Conservation (phyloP, 2,888 invertebrate genomes). For the Meteorus colon region DNA sequence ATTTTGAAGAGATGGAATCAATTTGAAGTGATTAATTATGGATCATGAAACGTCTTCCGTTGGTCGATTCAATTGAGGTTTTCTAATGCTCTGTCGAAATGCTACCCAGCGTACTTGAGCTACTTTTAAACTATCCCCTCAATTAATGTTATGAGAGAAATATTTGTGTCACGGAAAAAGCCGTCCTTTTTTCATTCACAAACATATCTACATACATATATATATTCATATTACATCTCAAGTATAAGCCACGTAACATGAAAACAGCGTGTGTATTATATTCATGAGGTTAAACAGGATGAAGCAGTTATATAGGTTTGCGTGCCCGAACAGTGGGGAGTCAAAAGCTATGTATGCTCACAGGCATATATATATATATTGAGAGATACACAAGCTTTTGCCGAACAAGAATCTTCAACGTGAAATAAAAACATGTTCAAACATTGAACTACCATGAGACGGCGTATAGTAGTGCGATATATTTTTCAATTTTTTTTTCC, state of each 20-base stretch:
- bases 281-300: conserved; percentile 58
- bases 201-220: background rate
- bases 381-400: conserved; percentile 19
- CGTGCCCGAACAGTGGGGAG: conserved; percentile 51
- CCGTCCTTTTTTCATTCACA: background rate
- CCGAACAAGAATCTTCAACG: conserved; percentile 29
- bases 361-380: conserved; percentile 36
- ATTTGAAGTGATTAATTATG: too few species aligned
- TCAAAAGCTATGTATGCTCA: conserved; percentile 25
- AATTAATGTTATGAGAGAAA: background rate
- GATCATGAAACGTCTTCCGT: too few species aligned
- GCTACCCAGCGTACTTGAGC: too few species aligned
- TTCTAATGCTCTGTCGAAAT: too few species aligned
- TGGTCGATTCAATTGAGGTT: too few species aligned
- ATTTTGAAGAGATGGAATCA: too few species aligned
- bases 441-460: background rate
- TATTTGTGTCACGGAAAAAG: background rate
- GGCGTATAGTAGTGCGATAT: background rate
- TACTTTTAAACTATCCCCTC: background rate
- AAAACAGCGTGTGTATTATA: conserved; percentile 18
- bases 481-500: background rate
- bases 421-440: conserved; percentile 35
- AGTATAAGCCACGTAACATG: conserved; percentile 17
- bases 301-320: conserved; percentile 61
- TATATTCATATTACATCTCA: conserved; percentile 22